Evolutionary conservation across 2,888 invertebrate genomes (phyloP), one percentile per base, ranked within the genome.

Genomic region (Torymus auratus): DNA sequence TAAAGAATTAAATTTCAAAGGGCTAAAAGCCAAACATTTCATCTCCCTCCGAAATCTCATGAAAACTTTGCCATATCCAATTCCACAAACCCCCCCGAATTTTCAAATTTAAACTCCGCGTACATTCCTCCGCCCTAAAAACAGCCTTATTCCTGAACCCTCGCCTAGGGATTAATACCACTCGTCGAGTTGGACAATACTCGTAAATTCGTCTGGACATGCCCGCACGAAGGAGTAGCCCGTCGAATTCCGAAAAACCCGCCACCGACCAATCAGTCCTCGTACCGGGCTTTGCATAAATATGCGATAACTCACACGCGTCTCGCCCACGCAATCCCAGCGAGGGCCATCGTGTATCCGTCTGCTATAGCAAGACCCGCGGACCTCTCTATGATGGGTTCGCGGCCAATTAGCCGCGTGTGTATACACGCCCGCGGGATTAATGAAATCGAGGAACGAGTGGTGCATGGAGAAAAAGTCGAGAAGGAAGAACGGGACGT

Each of bases 371-470:
- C 67, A 60, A 75, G 58, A 20, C 20, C 1, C 20, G 20, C 20
- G 20, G 75, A 77, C 23, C 41, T 15, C 17, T 7, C 68, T 55
- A 28, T 62, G 68, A 23, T 61, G 14, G 10, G 10, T 15, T 50
- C 62, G 50, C 55, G 65, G 62, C 60, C 56, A 72, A 79, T 73
- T 74, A 72, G 73, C 50, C 64, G 28, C 61, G 10, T 61, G 53
- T 65, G 15, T 52, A 13, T 50, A 14, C n/a, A 20, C 11, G 20
- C 65, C 13, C 28, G 13, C 23, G 72, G 61, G 69, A 67, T 60
- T 71, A 67, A 78, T 78, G 78, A 78, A 78, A 78, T 78, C 67
- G 67, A 71, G 72, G 14, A 17, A 13, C 52, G 61, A 71, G 52
- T 61, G 12, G 61, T 1, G n/a, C 61, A 72, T 28, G 53, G 41